Percentiles rank a stretch among this genome's conserved stretches.
These are phyloP conservation scores for Trachurus trachurus DNA, from an alignment of 2,797 vertebrate species.

Conservation along the genomic window DNA sequence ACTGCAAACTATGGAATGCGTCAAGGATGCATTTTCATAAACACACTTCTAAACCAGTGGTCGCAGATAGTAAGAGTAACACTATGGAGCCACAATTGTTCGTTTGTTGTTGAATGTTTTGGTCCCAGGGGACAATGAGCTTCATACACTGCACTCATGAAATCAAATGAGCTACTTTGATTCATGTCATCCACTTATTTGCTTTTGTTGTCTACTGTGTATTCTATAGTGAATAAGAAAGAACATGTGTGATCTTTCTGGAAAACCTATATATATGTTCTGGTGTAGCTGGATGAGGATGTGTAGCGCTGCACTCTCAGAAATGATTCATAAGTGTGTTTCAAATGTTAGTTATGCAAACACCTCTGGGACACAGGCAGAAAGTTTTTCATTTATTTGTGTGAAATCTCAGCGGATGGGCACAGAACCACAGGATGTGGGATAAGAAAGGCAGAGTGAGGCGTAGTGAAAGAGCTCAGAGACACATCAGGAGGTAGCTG, in stretches of 20 bases:
- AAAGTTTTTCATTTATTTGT: neutral
- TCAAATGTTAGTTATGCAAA: slow-evolving; percentile 7
- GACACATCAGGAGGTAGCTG: neutral
- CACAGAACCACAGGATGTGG: neutral
- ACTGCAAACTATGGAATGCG: slow-evolving; percentile 41
- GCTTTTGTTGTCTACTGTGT: neutral
- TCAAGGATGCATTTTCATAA: slow-evolving; percentile 53
- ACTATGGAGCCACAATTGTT: slow-evolving; percentile 20
- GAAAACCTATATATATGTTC: neutral
- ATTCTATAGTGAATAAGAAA: neutral
- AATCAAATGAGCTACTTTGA: slow-evolving; percentile 29
- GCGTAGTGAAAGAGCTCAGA: neutral
- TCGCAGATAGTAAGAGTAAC: neutral
- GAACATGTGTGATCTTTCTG: neutral
- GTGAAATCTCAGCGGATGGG: slow-evolving; percentile 10
- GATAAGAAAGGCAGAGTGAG: neutral
- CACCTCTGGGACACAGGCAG: neutral
- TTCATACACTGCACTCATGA: neutral
- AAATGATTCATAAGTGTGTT: neutral
- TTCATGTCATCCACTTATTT: neutral
- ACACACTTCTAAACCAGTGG: neutral
- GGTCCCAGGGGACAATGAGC: neutral
- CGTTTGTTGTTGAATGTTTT: slow-evolving; percentile 16
- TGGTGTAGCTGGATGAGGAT: neutral
- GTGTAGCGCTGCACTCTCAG: neutral